phyloP scores from a whole-genome alignment of 2,888 invertebrate genomes.

The Cheilosia urbana region DNA sequence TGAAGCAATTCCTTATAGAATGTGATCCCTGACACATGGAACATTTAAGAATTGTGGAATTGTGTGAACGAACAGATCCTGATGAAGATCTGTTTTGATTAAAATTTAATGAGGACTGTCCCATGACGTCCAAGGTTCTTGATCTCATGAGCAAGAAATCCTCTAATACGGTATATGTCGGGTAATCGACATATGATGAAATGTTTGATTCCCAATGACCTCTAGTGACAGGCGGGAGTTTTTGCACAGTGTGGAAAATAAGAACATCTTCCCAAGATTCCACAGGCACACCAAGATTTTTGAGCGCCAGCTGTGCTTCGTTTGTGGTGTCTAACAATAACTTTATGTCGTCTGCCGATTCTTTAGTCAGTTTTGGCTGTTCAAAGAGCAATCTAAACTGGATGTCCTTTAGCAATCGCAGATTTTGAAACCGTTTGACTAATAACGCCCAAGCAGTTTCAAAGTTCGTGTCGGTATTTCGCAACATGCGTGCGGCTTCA shows the following conservation, averaged over 20 bases:
- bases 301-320: slow-evolving; percentile 3
- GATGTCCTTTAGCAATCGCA: slow-evolving; percentile 6
- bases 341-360: not conserved
- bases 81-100: not conserved
- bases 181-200: slow-evolving; percentile 13
- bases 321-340: slow-evolving; percentile 16
- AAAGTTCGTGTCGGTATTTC: not conserved
- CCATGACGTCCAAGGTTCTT: slow-evolving; percentile 9
- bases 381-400: slow-evolving; percentile 15
- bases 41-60: not conserved
- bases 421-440: slow-evolving; percentile 15
- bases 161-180: not conserved
- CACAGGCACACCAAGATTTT: slow-evolving; percentile 26
- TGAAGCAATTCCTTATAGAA: slow-evolving; percentile 2
- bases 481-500: not conserved
- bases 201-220: slow-evolving; percentile 22
- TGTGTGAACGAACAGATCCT: not conserved
- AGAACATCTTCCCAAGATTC: slow-evolving; percentile 34
- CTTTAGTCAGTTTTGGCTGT: not conserved
- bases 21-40: slow-evolving; percentile 11
- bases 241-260: slow-evolving; percentile 17
- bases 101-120: not conserved
- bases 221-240: not conserved
- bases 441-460: too few species aligned
- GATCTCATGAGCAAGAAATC: slow-evolving; percentile 9